These are phyloP conservation scores for Augochlorella aurata DNA, from an alignment of 2,888 invertebrate genomes.

Conservation along the genomic window DNA sequence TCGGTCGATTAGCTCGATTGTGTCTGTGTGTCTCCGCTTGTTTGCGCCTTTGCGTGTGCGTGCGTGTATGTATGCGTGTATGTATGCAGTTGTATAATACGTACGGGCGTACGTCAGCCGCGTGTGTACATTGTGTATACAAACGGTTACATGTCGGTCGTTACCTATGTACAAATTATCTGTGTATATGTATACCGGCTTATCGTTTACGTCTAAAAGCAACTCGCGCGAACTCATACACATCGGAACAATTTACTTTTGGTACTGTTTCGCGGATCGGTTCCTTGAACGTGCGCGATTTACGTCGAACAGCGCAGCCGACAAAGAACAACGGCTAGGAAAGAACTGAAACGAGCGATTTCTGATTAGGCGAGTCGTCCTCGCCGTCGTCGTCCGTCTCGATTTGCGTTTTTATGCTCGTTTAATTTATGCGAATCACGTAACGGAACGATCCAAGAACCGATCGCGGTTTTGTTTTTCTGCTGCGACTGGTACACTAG, in stretches of 20 bases:
- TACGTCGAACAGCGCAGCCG: neutral
- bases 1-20: constrained; percentile 13
- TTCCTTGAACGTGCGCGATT: constrained; percentile 59
- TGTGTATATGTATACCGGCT: constrained; percentile 18
- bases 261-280: constrained; percentile 66
- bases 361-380: neutral
- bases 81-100: constrained; percentile 2
- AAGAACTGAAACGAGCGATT: neutral
- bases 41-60: constrained; percentile 5
- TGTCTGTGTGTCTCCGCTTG: neutral
- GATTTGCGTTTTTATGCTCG: neutral
- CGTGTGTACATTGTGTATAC: constrained; percentile 20
- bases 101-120: neutral
- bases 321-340: neutral
- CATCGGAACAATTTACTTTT: constrained; percentile 68
- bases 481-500: constrained; percentile 61
- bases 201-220: constrained; percentile 56
- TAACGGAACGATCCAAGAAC: constrained; percentile 54
- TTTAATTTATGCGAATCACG: neutral
- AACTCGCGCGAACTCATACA: constrained; percentile 40
- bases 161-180: constrained; percentile 46
- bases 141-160: constrained; percentile 37
- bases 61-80: neutral
- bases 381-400: neutral
- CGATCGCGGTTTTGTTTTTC: constrained; percentile 49